Evolutionary conservation across 1,140 invertebrate species (phyloP).

Genomic region (Papilio machaon): DNA sequence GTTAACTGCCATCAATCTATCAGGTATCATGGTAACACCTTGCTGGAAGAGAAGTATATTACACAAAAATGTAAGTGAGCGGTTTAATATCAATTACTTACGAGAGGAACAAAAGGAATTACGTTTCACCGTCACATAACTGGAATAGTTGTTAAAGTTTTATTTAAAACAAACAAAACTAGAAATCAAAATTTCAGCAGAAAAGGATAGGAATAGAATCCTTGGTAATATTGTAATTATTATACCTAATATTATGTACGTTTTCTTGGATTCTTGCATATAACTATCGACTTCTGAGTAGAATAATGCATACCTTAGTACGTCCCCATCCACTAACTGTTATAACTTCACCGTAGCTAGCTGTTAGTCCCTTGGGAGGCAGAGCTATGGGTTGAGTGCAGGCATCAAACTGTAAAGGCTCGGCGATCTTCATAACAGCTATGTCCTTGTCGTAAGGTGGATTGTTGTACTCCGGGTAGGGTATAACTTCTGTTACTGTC

Average conservation of each 20-base stretch:
- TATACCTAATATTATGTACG: too few species aligned
- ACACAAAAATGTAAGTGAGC: neutral
- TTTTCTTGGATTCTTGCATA: neutral
- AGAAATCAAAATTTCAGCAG: too few species aligned
- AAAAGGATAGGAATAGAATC: too few species aligned
- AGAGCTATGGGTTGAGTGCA: slow-evolving; percentile 61
- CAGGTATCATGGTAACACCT: slow-evolving; percentile 64
- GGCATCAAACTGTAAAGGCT: slow-evolving; percentile 64
- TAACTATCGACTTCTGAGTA: neutral
- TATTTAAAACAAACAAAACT: too few species aligned
- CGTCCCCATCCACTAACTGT: slow-evolving; percentile 72
- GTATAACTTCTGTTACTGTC: slow-evolving; percentile 70
- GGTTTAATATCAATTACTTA: neutral
- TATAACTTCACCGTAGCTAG: slow-evolving; percentile 54
- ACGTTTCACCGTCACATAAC: too few species aligned
- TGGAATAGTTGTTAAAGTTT: too few species aligned
- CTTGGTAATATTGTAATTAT: too few species aligned
- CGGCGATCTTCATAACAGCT: slow-evolving; percentile 79
- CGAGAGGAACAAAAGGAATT: too few species aligned
- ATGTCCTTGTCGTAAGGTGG: slow-evolving; percentile 83
- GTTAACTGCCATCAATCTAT: slow-evolving; percentile 66
- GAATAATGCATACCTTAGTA: slow-evolving; percentile 47
- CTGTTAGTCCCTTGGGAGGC: slow-evolving; percentile 47
- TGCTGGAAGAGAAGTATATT: slow-evolving; percentile 55
- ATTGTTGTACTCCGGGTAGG: slow-evolving; percentile 78